Evolutionary conservation across 2,888 invertebrate species (phyloP), one percentile per base, ranked within the genome.

Genomic region (Adineta ricciae): DNA sequence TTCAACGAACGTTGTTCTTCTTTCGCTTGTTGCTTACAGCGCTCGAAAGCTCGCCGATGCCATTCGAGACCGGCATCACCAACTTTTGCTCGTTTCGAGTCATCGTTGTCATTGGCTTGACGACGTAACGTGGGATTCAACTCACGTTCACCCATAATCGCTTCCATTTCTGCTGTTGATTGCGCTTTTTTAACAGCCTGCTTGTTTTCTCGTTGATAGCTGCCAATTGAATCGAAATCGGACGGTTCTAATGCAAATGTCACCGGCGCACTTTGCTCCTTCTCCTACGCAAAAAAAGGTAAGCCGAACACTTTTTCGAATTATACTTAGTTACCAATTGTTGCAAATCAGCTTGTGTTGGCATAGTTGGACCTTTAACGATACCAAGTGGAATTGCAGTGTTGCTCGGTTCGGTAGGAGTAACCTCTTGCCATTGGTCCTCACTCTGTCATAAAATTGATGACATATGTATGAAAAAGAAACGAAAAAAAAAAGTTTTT

Each of bases 11-110:
- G 89, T 9, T 92, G 91, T 87, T 92, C 92, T 83, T 92, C 92
- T 84, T 88, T 87, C 1, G 93, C 93, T 87, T 92, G 92, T 87
- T 93, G 92, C 87, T 91, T 89, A 83, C 92, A 92, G 87, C 93
- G 89, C 85, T 90, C 88, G 86, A 92, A 91, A 78, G 93, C 92
- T 88, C 91, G 92, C 83, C 89, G 90, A 85, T 93, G 88, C 93
- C 93, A 93, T 54, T 87, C 89, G 88, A 88, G 88, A 27, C 92
- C 92, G 85, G 92, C 91, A 88, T 91, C 92, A n/a, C 92, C 92
- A 86, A 92, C 92, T 78, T 38, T 78, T 9, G 5, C n/a, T 24
- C 21, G 7, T 78, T 0, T 38, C 8, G 78, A 41, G 3, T n/a
- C n/a, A 8, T 78, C 24, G n/a, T 0, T 38, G 27, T 16, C 19